Evolutionary conservation across 53 echinoderm and acorn worm genomes (phyloP).

Genomic region (Hippasteria phrygiana): DNA sequence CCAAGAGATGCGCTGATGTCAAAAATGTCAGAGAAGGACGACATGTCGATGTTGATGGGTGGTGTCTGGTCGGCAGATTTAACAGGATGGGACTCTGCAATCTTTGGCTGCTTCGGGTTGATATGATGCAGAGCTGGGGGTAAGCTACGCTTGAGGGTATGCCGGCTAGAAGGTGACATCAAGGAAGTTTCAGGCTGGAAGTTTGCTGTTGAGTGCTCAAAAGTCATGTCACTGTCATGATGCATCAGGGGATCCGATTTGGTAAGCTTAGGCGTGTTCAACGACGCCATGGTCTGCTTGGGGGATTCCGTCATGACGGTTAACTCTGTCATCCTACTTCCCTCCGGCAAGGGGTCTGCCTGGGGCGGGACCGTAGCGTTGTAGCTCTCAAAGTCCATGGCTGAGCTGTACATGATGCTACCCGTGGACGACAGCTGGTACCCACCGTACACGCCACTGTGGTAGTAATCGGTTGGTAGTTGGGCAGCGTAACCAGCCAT

Average conservation of each 20-base stretch:
- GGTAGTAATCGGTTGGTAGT: slow-evolving; percentile 22
- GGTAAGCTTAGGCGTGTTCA: slow-evolving; percentile 23
- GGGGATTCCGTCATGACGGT: slow-evolving; percentile 36
- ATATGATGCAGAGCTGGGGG: slow-evolving; percentile 62
- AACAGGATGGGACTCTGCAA: slow-evolving; percentile 38
- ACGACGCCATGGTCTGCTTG: not conserved
- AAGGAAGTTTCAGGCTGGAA: not conserved
- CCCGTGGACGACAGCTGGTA: slow-evolving; percentile 41
- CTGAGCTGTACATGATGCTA: slow-evolving; percentile 6
- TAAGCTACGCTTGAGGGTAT: slow-evolving; percentile 21
- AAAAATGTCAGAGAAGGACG: slow-evolving; percentile 89
- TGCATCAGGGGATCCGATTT: slow-evolving; percentile 16
- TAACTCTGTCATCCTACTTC: slow-evolving; percentile 39
- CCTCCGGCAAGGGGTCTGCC: slow-evolving; percentile 11
- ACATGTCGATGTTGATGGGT: slow-evolving; percentile 86
- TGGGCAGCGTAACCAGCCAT: slow-evolving; percentile 32
- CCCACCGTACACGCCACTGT: slow-evolving; percentile 1
- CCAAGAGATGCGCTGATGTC: slow-evolving; percentile 83
- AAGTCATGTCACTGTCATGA: not conserved
- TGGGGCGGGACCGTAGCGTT: not conserved
- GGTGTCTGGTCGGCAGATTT: slow-evolving; percentile 81
- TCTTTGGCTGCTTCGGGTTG: slow-evolving; percentile 46
- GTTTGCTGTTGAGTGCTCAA: not conserved
- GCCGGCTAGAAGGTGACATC: not conserved
- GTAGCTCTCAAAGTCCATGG: slow-evolving; percentile 21